Conservation (phyloP, 2,888 invertebrate genomes). For the Idaea dimidiata region DNA sequence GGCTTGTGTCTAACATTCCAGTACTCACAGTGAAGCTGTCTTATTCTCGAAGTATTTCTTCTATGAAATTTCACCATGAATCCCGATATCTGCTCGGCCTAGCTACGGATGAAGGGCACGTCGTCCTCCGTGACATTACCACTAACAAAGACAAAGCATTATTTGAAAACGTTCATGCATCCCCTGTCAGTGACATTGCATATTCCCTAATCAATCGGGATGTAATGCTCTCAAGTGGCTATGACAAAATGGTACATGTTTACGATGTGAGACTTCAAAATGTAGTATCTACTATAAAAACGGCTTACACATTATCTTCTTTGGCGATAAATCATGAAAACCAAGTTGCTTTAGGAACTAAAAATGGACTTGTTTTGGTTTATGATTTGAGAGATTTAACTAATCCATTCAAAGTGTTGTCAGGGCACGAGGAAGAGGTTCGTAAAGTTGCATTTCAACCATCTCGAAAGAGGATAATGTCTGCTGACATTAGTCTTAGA, state of each 20-base stretch:
- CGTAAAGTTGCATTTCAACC: slow-evolving; percentile 73
- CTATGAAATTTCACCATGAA: slow-evolving; percentile 75
- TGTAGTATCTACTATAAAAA: slow-evolving; percentile 66
- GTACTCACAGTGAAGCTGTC: slow-evolving; percentile 64
- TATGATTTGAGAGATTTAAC: slow-evolving; percentile 80
- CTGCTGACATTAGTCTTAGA: slow-evolving; percentile 64
- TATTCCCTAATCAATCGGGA: slow-evolving; percentile 80
- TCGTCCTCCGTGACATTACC: slow-evolving; percentile 66
- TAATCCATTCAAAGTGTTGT: slow-evolving; percentile 65
- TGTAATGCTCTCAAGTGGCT: slow-evolving; percentile 78
- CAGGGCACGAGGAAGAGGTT: slow-evolving; percentile 75
- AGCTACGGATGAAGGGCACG: slow-evolving; percentile 77
- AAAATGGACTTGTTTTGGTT: slow-evolving; percentile 74
- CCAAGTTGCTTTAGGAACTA: slow-evolving; percentile 78
- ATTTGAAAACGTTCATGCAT: slow-evolving; percentile 77
- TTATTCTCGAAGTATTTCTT: slow-evolving; percentile 67
- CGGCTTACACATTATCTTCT: slow-evolving; percentile 62
- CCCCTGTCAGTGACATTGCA: slow-evolving; percentile 79
- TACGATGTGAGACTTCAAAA: slow-evolving; percentile 77
- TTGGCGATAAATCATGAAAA: slow-evolving; percentile 68
- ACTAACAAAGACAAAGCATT: slow-evolving; percentile 71
- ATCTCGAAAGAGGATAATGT: slow-evolving; percentile 48
- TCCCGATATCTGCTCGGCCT: slow-evolving; percentile 66
- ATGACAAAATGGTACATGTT: slow-evolving; percentile 79
- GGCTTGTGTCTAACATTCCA: slow-evolving; percentile 74